These are phyloP conservation scores for Lota lota DNA, from an alignment of 2,113 vertebrate species.

Conservation along the genomic window DNA sequence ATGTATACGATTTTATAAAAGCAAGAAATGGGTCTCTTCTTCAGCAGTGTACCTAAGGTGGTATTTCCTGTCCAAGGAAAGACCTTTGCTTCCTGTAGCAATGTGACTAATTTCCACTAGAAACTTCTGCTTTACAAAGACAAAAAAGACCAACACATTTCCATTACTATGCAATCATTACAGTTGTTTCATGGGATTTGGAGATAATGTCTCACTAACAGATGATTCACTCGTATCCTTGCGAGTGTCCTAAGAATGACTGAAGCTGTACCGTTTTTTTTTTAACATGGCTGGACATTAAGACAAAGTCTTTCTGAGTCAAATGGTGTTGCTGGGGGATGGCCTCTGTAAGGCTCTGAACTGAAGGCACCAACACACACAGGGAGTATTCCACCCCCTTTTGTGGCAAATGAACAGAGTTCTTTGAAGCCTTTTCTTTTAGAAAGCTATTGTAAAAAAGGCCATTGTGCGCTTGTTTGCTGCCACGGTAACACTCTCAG, in stretches of 20 bases:
- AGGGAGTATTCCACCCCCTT: conserved; percentile 32
- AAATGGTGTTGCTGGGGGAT: conserved; percentile 10
- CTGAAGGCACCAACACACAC: conserved; percentile 1
- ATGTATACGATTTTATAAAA: too few relatives aligned
- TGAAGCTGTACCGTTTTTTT: too few relatives aligned
- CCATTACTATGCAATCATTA: too few relatives aligned
- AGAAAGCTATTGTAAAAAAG: conserved; percentile 55
- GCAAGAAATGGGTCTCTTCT: too few relatives aligned
- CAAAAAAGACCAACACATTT: too few relatives aligned
- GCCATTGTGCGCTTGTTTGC: conserved; percentile 62
- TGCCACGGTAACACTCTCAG: conserved; percentile 63
- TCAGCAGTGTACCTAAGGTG: neutral
- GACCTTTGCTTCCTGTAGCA: conserved; percentile 49
- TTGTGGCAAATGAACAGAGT: conserved; percentile 40
- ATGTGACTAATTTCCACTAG: conserved; percentile 10
- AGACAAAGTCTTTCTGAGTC: neutral
- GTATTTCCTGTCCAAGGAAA: conserved; percentile 57
- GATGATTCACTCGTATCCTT: too few relatives aligned
- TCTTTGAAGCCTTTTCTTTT: conserved; percentile 39
- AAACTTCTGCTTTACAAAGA: neutral
- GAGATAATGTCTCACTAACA: too few relatives aligned
- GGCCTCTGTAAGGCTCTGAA: conserved; percentile 1
- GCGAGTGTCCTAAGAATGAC: too few relatives aligned
- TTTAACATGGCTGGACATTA: too few relatives aligned
- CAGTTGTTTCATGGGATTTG: too few relatives aligned